Conservation (phyloP, 2,888 invertebrate genomes). For the Spicauda simplicius region DNA sequence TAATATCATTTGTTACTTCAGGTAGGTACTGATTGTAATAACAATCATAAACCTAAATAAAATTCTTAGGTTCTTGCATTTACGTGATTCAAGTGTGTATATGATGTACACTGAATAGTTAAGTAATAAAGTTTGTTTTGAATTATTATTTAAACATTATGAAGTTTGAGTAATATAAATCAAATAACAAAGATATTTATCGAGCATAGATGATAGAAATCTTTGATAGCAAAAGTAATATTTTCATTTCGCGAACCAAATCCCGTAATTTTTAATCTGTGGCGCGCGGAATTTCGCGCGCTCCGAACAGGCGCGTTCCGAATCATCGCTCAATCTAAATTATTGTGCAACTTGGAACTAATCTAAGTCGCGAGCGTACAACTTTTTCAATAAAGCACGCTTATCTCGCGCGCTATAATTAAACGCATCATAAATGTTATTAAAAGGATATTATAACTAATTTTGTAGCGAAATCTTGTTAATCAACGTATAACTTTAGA, state of each 20-base stretch:
- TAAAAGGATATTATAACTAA: constrained; percentile 28
- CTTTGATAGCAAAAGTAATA: neutral
- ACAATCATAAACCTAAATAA: no score
- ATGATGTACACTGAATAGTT: no score
- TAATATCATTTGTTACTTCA: no score
- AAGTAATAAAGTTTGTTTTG: no score
- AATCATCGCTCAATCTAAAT: constrained; percentile 78
- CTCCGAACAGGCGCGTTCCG: constrained; percentile 46
- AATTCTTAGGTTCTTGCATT: no score
- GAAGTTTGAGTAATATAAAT: no score
- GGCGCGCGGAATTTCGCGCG: constrained; percentile 61
- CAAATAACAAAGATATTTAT: no score
- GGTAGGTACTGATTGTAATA: no score
- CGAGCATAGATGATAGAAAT: no score
- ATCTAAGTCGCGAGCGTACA: constrained; percentile 68
- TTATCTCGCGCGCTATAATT: constrained; percentile 58
- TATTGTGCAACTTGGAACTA: constrained; percentile 75
- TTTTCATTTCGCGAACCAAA: neutral
- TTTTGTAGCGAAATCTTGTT: constrained; percentile 6
- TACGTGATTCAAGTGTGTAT: no score
- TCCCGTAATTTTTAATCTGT: constrained; percentile 41
- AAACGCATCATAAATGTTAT: constrained; percentile 36
- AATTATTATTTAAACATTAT: no score
- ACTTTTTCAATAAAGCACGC: constrained; percentile 81
- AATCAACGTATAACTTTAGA: neutral